Base-by-base conservation (phyloP, 2,113 vertebrate species). In the Nycticryphes semicollaris region DNA sequence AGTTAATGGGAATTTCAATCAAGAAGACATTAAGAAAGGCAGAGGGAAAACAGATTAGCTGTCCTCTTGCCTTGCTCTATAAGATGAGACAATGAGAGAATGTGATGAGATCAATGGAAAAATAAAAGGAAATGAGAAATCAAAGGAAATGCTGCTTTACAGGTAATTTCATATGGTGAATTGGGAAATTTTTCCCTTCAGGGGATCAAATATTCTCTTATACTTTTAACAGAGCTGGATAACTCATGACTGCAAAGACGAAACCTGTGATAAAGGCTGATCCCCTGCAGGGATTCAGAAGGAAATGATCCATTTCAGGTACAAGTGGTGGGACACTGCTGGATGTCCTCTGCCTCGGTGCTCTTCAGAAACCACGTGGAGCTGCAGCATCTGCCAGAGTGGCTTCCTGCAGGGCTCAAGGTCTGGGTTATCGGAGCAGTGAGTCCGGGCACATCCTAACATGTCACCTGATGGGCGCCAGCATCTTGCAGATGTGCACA, bases 1-100 rank as follows among this genome's bases (percentile, higher is more conserved):
- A 54, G 85, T 90, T 91, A 96, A 94, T 6, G 23, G 66, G 84
- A n/a, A 77, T 94, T 96, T 93, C 62, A 82, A 33, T 89, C 74
- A 85, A 89, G 87, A 84, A 81, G 60, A 51, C 28, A 14, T 95
- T 56, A 89, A 82, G 68, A 81, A 91, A 67, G 43, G 59, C 89
- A 91, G 94, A 96, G 95, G 91, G 95, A 96, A 96, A 96, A 96
- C 62, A 88, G 84, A 89, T 95, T 84, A 94, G 25, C 63, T 78
- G 43, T 87, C 70, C 45, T 82, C 78, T 96, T 91, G 62, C 62
- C 31, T 91, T 85, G 53, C 82, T 72, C 69, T 78, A 79, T 57
- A 62, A 79, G 54, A 77, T 87, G 89, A 91, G 33, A 87, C 77
- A 80, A 85, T 6, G 54, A 91, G 82, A 85, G 47, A 82, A 90